phyloP scores from a whole-genome alignment of 2,888 invertebrate species.

The Byasa hedistus region DNA sequence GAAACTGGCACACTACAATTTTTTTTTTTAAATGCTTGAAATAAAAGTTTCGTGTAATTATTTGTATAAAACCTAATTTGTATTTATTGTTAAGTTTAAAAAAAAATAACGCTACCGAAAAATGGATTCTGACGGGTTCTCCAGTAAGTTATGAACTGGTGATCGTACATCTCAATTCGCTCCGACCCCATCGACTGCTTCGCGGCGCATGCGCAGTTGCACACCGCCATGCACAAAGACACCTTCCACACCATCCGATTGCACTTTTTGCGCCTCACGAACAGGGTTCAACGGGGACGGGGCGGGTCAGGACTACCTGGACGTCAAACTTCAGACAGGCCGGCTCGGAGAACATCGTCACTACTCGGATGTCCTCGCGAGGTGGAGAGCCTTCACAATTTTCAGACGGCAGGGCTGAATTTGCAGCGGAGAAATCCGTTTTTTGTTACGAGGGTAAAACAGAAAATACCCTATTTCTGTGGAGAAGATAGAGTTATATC shows the following conservation, averaged over 20 bases:
- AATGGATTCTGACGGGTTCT: conserved; percentile 2
- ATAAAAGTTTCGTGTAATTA: no score
- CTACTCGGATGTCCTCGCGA: conserved; percentile 44
- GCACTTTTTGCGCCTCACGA: conserved; percentile 40
- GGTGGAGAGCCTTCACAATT: conserved; percentile 44
- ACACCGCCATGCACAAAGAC: conserved; percentile 42
- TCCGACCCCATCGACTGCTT: conserved; percentile 42
- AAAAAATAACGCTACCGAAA: not conserved
- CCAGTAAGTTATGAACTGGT: conserved; percentile 26
- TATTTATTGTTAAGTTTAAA: no score
- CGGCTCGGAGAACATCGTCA: conserved; percentile 45
- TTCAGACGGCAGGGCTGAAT: conserved; percentile 39
- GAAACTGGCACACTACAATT: no score
- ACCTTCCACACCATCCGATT: conserved; percentile 38
- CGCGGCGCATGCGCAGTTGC: conserved; percentile 51
- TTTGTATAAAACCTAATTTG: no score
- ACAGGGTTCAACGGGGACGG: conserved; percentile 34
- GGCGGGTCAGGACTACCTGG: conserved; percentile 43
- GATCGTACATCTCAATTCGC: conserved; percentile 33
- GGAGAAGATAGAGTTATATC: no score
- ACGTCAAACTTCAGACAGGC: conserved; percentile 52
- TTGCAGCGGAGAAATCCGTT: conserved; percentile 28
- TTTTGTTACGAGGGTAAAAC: no score
- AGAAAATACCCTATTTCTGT: no score
- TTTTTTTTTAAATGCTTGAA: no score